A percentile compares a stretch with the other conserved stretches of the same genome.
These are phyloP conservation scores for Caerostris darwini DNA, from an alignment of 1,140 invertebrate species.

Conservation along the genomic window DNA sequence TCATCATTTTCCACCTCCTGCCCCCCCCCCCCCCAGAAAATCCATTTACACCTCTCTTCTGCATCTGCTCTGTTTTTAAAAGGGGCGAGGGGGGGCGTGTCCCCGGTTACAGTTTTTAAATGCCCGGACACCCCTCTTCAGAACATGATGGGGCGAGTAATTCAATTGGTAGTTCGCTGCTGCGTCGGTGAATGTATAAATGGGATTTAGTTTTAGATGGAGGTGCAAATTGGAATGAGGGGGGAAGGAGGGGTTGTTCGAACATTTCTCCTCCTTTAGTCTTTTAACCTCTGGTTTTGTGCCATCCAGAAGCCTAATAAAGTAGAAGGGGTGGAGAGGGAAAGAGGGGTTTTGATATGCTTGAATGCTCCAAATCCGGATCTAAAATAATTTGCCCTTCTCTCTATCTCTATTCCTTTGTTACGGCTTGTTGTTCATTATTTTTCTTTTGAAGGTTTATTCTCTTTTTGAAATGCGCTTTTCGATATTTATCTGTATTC, in stretches of 20 bases:
- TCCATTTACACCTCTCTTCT: not conserved
- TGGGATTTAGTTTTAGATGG: slow-evolving; percentile 13
- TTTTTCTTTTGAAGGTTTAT: not conserved
- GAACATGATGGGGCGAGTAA: not conserved
- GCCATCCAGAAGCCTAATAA: slow-evolving; percentile 8
- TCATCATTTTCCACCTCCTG: not conserved
- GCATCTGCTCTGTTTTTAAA: slow-evolving; percentile 13
- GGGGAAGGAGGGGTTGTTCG: not conserved
- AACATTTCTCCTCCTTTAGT: not conserved
- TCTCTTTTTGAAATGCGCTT: not conserved
- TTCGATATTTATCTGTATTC: not conserved
- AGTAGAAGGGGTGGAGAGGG: not conserved
- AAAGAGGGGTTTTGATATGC: not conserved
- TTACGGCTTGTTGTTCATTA: not conserved
- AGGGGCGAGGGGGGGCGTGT: not conserved
- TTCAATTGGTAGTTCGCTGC: not conserved
- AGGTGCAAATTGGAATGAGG: not conserved
- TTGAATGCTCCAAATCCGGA: not conserved
- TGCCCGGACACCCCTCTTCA: not conserved
- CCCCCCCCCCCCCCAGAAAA: not conserved
- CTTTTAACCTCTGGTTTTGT: not conserved
- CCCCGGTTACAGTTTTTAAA: slow-evolving; percentile 35
- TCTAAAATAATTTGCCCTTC: not conserved
- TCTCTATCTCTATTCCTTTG: not conserved
- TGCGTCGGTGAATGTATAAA: not conserved